Evolutionary conservation across 2,888 invertebrate genomes (phyloP), one percentile per base, ranked within the genome.

Genomic region (Melipona bicolor): DNA sequence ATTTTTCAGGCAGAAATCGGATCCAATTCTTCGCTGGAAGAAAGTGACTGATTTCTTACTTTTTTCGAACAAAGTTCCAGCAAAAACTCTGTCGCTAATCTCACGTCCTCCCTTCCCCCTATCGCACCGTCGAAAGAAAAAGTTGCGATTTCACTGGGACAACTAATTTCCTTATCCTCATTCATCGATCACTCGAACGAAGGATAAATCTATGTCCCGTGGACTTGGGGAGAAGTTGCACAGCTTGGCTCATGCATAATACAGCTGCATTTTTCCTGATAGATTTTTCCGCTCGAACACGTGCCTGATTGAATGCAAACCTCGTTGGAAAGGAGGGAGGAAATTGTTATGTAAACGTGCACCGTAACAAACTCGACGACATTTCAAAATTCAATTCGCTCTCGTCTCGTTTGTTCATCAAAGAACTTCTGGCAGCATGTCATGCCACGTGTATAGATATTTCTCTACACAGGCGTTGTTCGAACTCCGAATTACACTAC

Each of bases 261-360:
- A 36, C 21, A 32, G 3, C 17, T 32, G 6, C 50, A 50, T 50
- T 15, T 68, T 36, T 69, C 59, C n/a, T n/a, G 24, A 50, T 49
- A 27, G 32, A 50, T 49, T 61, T 15, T 19, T 61, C 19, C 19
- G 61, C 43, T 67, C 75, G 43, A 21, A 75, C 67, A 36, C 43
- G 56, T 24, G 24, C 24, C 27, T 67, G 78, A 54, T 78, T 54
- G 64, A 78, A 74, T 19, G 74, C 64, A 74, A 65, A 75, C 52
- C 24, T 17, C 1, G 56, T 6, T 27, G 19, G 49, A 59, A 67
- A 43, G 43, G 43, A 43, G 43, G 43, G 9, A 43, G 9, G 43
- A 43, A 67, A 52, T 52, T 49, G 49, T 67, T 67, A 5, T 27
- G 27, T 36, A 43, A n/a, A 27, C 61, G 52, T 68, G 36, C 32